A percentile compares a stretch with the other conserved stretches of the same genome.
These are phyloP conservation scores for Plectropomus leopardus DNA, from an alignment of 2,113 vertebrate genomes.

Conservation along the genomic window DNA sequence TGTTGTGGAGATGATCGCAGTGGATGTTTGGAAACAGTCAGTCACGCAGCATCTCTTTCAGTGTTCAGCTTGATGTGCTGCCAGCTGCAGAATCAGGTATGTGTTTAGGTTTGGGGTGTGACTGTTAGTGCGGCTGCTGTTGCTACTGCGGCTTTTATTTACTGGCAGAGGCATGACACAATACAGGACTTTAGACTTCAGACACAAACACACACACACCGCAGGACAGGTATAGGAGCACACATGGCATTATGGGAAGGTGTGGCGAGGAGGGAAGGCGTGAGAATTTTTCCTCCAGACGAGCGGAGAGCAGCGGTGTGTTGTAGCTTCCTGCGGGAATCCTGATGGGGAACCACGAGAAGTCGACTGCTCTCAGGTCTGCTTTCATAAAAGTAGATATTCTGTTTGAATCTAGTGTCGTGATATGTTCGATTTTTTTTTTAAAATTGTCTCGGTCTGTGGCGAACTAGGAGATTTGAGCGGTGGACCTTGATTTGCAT, in stretches of 20 bases:
- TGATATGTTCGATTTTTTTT: neutral
- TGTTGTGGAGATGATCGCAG: neutral
- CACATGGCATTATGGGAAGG: slow-evolving; percentile 39
- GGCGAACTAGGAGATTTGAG: neutral
- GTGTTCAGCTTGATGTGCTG: neutral
- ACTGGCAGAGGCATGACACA: slow-evolving; percentile 46
- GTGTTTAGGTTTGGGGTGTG: slow-evolving; percentile 65
- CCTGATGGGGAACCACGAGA: slow-evolving; percentile 26
- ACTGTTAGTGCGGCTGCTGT: slow-evolving; percentile 25
- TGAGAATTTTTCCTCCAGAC: slow-evolving; percentile 10
- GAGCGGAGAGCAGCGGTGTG: neutral
- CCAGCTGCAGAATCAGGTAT: slow-evolving; percentile 33
- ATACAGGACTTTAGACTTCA: slow-evolving; percentile 71
- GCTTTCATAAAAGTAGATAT: neutral
- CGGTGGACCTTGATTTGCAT: neutral
- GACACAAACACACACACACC: slow-evolving; percentile 17
- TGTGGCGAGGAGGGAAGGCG: slow-evolving; percentile 5
- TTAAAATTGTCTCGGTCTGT: too few relatives aligned
- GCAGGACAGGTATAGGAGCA: slow-evolving; percentile 16
- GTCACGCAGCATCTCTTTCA: neutral
- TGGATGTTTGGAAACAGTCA: too few relatives aligned
- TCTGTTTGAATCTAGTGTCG: neutral
- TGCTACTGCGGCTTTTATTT: slow-evolving; percentile 51
- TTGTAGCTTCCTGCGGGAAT: slow-evolving; percentile 30
- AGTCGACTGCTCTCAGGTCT: slow-evolving; percentile 24